Evolutionary conservation across 2,113 vertebrate genomes (phyloP), one percentile per base, ranked within the genome.

Genomic region (Hydropotes inermis): DNA sequence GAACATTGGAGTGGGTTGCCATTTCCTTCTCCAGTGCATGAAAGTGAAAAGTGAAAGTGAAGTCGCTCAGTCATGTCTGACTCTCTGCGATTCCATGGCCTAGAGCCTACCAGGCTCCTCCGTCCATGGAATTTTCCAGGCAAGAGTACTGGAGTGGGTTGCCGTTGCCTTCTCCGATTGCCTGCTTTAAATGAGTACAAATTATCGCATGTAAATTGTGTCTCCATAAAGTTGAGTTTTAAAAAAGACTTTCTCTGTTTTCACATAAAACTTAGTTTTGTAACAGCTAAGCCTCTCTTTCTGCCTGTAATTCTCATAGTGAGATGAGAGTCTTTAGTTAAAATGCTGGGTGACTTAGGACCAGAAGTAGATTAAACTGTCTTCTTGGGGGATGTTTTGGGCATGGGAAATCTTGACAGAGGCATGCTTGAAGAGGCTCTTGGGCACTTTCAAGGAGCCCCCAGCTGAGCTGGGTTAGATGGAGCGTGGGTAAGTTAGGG

Each of bases 391-490:
- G 52, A 43, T 11, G 1, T 6, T 83, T n/a, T 23, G 45, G 82
- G 36, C 33, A 8, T 45, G 54, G 30, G 11, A 19, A 45, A 5
- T 39, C 45, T 11, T 13, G 30, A 43, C 39, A 54, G 74, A 43
- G 36, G 3, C 64, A 4, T 45, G 50, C 17, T 85, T 27, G 43
- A 45, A 67, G 55, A 83, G 57, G 60, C 67, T 70, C 9, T 0
- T 5, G 5, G 15, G 74, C 36, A 19, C 45, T 60, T 86, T 33
- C 4, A 6, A 0, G 45, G 79, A 86, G 79, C 27, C 9, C 30
- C 25, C 7, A 27, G 33, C 47, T n/a, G 39, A 8, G 16, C 1
- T 14, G 27, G 1, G 3, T 5, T 21, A 39, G 39, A 14, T 11
- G 6, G 4, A 57, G 47, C 52, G 6, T 6, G 30, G 78, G 10